Base-by-base conservation (phyloP, 1,140 invertebrate genomes). In the Galendromus occidentalis region DNA sequence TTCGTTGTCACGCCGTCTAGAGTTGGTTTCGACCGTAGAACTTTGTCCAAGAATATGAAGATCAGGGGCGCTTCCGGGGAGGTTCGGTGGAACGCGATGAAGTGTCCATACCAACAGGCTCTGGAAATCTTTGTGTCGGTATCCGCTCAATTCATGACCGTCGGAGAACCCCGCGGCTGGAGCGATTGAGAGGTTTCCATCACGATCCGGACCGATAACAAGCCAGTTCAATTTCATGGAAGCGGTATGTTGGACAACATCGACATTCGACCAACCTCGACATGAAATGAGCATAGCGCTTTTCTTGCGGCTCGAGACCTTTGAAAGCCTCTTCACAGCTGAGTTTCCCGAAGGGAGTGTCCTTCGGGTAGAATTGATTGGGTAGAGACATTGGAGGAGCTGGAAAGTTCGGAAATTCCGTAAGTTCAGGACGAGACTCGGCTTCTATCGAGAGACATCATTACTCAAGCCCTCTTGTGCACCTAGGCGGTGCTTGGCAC, bases 241-340 rank as follows among this genome's bases (percentile, higher is more conserved):
- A n/a, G n/a, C n/a, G n/a, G n/a, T n/a, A n/a, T n/a, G n/a, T n/a
- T n/a, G n/a, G 33, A 39, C 33, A 9, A 39, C 33, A 39, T 4
- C 33, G 4, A 6, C 9, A 4, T 4, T 39, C 9, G 33, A 39
- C 33, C 33, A 39, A 88, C 77, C 84, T 76, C 69, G 88, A 90
- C 67, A 95, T 79, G 77, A 92, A 86, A 80, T 95, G 90, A 66
- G 91, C 85, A 79, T 95, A 96, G 1, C 84, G 73, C 74, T 90
- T 91, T 75, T 96, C 91, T 69, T 84, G 81, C 1, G 82, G 75
- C 1, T 84, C 86, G 65, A 96, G 77, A 68, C 82, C 82, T 70
- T 84, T 79, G 77, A 95, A 95, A 20, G 91, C 90, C 51, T 79
- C 78, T 69, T 81, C 79, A 74, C 88, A 89, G 70, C 93, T 87